phyloP scores from a whole-genome alignment of 2,797 vertebrate species.

The Chelonia mydas region DNA sequence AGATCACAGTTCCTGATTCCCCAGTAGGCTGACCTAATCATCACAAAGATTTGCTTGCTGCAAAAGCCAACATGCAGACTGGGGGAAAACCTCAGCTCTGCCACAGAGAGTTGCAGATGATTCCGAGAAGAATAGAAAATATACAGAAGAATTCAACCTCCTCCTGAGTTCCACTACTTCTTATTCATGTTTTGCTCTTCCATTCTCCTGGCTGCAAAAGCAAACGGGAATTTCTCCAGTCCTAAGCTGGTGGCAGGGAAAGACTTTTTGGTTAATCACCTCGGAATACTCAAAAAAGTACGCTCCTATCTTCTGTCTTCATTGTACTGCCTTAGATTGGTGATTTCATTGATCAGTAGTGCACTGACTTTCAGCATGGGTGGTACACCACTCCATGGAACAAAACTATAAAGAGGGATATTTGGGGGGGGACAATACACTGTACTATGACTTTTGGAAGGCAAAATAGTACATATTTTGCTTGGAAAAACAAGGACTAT shows the following conservation, averaged over 20 bases:
- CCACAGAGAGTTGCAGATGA: neutral
- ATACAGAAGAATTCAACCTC: constrained; percentile 6
- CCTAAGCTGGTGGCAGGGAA: constrained; percentile 75
- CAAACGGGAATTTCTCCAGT: constrained; percentile 73
- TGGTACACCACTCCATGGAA: constrained; percentile 71
- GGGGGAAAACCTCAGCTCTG: neutral
- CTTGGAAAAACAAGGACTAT: constrained; percentile 74
- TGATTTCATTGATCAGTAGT: constrained; percentile 75
- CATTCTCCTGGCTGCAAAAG: constrained; percentile 49
- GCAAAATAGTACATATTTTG: constrained; percentile 75
- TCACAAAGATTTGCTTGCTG: neutral
- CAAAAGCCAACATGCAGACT: neutral
- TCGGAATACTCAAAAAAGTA: constrained; percentile 75
- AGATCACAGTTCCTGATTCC: neutral
- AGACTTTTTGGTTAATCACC: constrained; percentile 78
- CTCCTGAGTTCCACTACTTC: constrained; percentile 14
- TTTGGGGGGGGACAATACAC: constrained; percentile 37
- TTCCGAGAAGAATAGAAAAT: constrained; percentile 17
- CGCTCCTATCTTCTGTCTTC: constrained; percentile 72
- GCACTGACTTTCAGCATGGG: neutral
- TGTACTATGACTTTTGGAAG: constrained; percentile 75
- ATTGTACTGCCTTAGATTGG: constrained; percentile 68
- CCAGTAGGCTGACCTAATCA: neutral
- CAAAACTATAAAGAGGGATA: constrained; percentile 68
- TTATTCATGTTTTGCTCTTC: constrained; percentile 18